phyloP scores from a whole-genome alignment of 2,113 vertebrate species.

The Lanius ludovicianus region DNA sequence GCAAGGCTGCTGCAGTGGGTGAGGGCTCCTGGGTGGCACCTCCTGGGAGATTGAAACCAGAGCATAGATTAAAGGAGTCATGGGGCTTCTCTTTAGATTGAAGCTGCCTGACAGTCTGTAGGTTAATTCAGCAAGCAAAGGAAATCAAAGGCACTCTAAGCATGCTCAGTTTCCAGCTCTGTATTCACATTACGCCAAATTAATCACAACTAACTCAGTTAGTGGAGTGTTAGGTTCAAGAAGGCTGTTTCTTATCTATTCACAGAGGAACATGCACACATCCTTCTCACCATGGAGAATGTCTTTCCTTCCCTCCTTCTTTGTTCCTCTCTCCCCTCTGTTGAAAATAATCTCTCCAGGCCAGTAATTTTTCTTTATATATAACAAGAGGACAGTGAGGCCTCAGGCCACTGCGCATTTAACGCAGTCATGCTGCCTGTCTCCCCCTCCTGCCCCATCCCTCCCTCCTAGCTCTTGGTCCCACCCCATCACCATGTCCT shows the following conservation, averaged over 20 bases:
- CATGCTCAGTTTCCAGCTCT: background rate
- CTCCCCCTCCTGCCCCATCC: background rate
- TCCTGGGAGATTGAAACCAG: background rate
- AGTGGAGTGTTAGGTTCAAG: background rate
- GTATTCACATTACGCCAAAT: background rate
- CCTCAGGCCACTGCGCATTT: background rate
- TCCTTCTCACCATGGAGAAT: background rate
- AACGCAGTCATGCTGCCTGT: accelerated
- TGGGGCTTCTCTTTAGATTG: background rate
- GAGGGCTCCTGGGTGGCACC: accelerated
- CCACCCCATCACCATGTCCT: background rate
- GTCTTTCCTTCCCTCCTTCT: background rate
- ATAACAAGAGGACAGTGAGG: background rate
- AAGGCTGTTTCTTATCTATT: background rate
- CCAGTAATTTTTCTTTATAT: background rate
- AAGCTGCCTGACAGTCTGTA: background rate
- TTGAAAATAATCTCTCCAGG: background rate
- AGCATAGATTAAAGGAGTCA: background rate
- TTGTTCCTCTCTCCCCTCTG: background rate
- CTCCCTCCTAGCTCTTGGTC: background rate
- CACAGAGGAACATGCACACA: background rate
- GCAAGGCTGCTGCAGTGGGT: background rate
- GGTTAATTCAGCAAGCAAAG: background rate
- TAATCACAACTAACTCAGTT: background rate
- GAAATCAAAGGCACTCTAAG: background rate